Evolutionary conservation across 1,140 invertebrate species (phyloP), one percentile per base, ranked within the genome.

Genomic region (Aphelinus certus): DNA sequence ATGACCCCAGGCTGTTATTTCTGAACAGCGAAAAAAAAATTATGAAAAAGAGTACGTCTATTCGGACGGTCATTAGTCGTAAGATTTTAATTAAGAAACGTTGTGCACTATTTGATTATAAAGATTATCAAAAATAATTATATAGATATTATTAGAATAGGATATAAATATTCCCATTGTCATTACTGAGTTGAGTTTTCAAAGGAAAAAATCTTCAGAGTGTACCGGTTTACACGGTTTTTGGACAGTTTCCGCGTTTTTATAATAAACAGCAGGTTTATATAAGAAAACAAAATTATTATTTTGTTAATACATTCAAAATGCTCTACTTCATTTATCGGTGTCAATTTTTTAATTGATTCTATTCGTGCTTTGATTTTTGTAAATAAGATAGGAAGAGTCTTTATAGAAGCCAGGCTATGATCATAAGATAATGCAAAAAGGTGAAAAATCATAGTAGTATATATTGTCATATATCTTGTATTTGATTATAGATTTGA

Each of bases 401-500:
- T 72, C 26, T 68, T 64, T 71, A 63, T 64, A 64, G 53, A 56
- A 73, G 49, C 26, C 56, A 60, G 43, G 57, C 64, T 67, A 67
- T 73, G 47, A 67, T 58, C 46, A 69, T 58, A 60, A 67, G 56
- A 67, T 61, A 67, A 67, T 61, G n/a, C 3, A 4, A 72, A 3
- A 65, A 61, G 53, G 26, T 26, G 26, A 56, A 68, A 74, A 63
- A 69, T 56, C 56, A 61, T 67, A 56, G 45, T 69, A 69, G 43
- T 68, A 61, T 66, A 9, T 47, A 66, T 26, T 26, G 26, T 26
- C 26, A 73, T 66, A 5, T 63, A 9, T 55, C 61, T 68, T 74
- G 66, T 74, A 74, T 53, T 62, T 68, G 53, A 69, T 49, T 69
- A 72, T 69, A 75, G 55, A 77, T 65, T 73, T 67, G 75, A 77